phyloP scores from a whole-genome alignment of 2,888 invertebrate species.

The Sepiola atlantica region DNA sequence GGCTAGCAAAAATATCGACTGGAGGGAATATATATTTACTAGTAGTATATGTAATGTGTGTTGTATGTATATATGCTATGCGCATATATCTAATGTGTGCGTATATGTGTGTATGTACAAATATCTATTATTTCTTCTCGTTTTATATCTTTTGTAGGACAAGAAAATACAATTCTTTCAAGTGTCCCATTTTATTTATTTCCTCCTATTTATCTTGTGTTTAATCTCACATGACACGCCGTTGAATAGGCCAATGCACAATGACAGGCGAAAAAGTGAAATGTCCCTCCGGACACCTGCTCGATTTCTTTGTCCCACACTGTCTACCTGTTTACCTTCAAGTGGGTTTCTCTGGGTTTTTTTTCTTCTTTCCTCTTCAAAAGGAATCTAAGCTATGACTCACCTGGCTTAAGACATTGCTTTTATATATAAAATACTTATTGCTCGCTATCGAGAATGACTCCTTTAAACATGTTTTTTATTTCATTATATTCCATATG shows the following conservation, averaged over 20 bases:
- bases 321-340: not conserved
- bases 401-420: too few relatives aligned
- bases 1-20: too few relatives aligned
- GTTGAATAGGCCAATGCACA: not conserved
- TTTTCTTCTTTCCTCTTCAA: not conserved
- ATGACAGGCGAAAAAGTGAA: not conserved
- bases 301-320: not conserved
- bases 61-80: not conserved
- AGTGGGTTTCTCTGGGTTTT: not conserved
- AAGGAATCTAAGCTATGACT: too few relatives aligned
- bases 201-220: not conserved
- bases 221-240: too few relatives aligned
- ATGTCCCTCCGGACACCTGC: not conserved
- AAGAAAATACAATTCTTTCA: too few relatives aligned
- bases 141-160: not conserved
- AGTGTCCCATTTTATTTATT: not conserved
- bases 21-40: too few relatives aligned
- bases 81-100: not conserved
- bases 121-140: not conserved
- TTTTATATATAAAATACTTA: too few relatives aligned
- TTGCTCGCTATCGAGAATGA: too few relatives aligned
- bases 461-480: too few relatives aligned
- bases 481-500: too few relatives aligned
- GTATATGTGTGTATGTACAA: constrained; percentile 24
- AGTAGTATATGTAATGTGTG: not conserved